phyloP scores from a whole-genome alignment of 2,797 vertebrate species.

The Ctenosaura bakeri region DNA sequence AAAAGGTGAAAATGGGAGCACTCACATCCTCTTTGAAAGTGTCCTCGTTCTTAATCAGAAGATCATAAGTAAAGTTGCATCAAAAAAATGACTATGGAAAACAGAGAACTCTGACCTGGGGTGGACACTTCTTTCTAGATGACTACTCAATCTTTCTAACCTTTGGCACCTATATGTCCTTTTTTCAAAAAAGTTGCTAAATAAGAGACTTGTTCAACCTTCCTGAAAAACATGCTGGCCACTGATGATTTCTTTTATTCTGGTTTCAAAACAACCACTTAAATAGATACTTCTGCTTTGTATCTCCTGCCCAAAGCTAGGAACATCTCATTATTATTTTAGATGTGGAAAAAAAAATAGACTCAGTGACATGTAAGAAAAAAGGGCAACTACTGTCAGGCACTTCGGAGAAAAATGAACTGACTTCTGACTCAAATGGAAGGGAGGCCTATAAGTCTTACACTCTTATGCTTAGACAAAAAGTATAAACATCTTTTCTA shows the following conservation, averaged over 20 bases:
- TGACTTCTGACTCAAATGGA: conserved; percentile 9
- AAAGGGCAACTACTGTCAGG: background rate
- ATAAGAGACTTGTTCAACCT: conserved; percentile 13
- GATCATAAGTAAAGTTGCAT: conserved; percentile 19
- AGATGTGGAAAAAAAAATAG: background rate
- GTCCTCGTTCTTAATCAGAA: conserved; percentile 18
- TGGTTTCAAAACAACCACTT: conserved; percentile 28
- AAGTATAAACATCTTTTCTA: background rate
- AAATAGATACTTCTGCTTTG: conserved; percentile 15
- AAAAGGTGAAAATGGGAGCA: conserved; percentile 12
- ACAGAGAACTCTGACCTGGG: conserved; percentile 2
- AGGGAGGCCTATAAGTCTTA: background rate
- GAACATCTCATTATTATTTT: conserved; percentile 34
- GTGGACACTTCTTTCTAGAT: background rate
- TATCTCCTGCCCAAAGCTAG: background rate
- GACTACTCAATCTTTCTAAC: conserved; percentile 11
- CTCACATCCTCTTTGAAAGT: background rate
- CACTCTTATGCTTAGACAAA: background rate
- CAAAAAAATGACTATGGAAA: conserved; percentile 23
- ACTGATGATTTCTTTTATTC: conserved; percentile 19
- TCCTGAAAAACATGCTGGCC: conserved; percentile 14
- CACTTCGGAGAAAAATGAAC: conserved; percentile 13
- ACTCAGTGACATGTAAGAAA: background rate
- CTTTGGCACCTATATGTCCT: background rate
- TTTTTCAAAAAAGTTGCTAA: background rate